A percentile compares a stretch with the other conserved stretches of the same genome.
Conservation (phyloP, 37 sponge, comb jelly and placozoan species). For the Aplysina aerophoba region DNA sequence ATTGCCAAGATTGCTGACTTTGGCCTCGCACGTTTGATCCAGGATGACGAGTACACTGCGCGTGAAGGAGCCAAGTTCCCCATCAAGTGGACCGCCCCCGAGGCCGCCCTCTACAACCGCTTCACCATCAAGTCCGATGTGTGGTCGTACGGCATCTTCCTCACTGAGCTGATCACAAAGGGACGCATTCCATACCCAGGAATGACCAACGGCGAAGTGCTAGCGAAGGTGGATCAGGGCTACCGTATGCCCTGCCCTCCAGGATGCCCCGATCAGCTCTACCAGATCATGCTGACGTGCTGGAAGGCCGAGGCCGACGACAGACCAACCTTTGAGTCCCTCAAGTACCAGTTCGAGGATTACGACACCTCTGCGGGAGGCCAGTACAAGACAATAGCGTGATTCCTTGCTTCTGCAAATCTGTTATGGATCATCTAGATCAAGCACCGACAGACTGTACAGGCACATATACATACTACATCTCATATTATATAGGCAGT, state of each 20-base stretch:
- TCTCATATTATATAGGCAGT: too few relatives aligned
- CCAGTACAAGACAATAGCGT: slow-evolving; percentile 64
- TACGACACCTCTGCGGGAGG: slow-evolving; percentile 72
- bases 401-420: too few relatives aligned
- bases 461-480: too few relatives aligned
- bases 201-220: slow-evolving; percentile 83
- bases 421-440: too few relatives aligned
- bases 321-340: slow-evolving; percentile 90
- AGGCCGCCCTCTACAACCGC: slow-evolving; percentile 41
- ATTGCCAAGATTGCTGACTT: slow-evolving; percentile 64
- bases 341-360: slow-evolving; percentile 82
- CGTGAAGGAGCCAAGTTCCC: slow-evolving; percentile 90
- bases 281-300: slow-evolving; percentile 88
- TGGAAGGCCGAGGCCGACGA: slow-evolving; percentile 86
- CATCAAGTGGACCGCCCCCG: slow-evolving; percentile 98
- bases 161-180: slow-evolving; percentile 93
- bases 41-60: slow-evolving; percentile 77
- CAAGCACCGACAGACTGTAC: too few relatives aligned
- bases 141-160: slow-evolving; percentile 95
- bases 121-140: slow-evolving; percentile 94
- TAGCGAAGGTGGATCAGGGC: slow-evolving; percentile 75
- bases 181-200: slow-evolving; percentile 95
- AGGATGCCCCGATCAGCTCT: slow-evolving; percentile 78
- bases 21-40: slow-evolving; percentile 67
- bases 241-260: slow-evolving; percentile 89